A percentile compares a stretch with the other conserved stretches of the same genome.
These are phyloP conservation scores for Mythimna lalbum DNA, from an alignment of 2,888 invertebrate species.

Conservation along the genomic window DNA sequence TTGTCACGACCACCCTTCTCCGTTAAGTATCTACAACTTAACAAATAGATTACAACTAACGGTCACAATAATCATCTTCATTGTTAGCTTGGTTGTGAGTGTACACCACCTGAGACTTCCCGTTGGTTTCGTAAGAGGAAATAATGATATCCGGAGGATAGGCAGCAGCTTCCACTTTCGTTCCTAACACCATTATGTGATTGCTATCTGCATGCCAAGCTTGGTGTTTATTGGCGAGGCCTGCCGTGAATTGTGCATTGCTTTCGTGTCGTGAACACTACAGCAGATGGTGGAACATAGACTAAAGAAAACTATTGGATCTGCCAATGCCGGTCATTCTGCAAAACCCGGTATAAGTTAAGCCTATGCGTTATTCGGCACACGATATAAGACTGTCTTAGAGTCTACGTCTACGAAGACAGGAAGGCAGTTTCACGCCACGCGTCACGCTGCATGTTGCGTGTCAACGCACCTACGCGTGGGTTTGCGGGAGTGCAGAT, in stretches of 20 bases:
- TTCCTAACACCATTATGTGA: conserved; percentile 49
- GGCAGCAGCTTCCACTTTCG: conserved; percentile 57
- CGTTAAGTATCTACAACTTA: neutral
- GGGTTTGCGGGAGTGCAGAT: no score
- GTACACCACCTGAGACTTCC: conserved; percentile 45
- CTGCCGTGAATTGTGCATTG: conserved; percentile 28
- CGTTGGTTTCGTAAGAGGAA: conserved; percentile 55
- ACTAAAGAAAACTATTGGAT: conserved; percentile 5
- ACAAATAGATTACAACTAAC: conserved; percentile 6
- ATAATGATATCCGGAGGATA: conserved; percentile 56
- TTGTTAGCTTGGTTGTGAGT: neutral
- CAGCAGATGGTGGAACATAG: conserved; percentile 4
- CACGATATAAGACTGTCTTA: no score
- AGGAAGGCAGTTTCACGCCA: no score
- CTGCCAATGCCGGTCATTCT: neutral
- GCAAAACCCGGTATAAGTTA: conserved; percentile 1
- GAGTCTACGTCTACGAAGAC: no score
- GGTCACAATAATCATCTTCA: conserved; percentile 21
- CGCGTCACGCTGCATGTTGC: no score
- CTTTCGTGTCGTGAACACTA: conserved; percentile 2
- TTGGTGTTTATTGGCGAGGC: conserved; percentile 39
- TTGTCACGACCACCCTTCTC: no score
- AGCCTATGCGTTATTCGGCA: no score
- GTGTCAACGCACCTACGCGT: no score
- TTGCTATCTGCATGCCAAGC: conserved; percentile 43